Percentiles rank a stretch among this genome's conserved stretches.
These are phyloP conservation scores for rat (Rattus norvegicus) DNA, from an alignment of 2,113 vertebrate genomes.

Conservation along the genomic window DNA sequence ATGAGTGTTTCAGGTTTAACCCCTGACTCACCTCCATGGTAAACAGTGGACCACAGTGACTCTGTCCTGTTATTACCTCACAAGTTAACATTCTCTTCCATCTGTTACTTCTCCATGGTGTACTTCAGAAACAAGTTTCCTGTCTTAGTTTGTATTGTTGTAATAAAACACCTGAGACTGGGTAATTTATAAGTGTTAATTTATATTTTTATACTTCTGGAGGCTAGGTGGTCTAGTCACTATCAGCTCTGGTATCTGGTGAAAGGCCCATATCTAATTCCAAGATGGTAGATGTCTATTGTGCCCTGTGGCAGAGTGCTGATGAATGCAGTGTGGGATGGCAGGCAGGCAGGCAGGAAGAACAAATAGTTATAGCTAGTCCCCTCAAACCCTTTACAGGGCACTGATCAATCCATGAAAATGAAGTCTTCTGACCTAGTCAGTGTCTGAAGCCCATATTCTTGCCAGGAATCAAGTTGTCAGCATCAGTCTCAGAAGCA, in stretches of 20 bases:
- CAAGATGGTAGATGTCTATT: not conserved
- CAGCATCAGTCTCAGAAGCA: not conserved
- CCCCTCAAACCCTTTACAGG: not conserved
- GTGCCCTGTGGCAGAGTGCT: not conserved
- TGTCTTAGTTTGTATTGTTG: not conserved
- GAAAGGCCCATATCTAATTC: not conserved
- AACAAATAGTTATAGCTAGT: too few species aligned
- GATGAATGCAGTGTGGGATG: not conserved
- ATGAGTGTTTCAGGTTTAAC: not conserved
- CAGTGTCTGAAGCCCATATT: not conserved
- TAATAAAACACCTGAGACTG: not conserved
- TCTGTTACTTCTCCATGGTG: not conserved
- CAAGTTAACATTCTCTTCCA: rapidly evolving
- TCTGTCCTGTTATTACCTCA: rapidly evolving
- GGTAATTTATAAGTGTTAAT: not conserved
- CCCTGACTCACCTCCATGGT: not conserved
- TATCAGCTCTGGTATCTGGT: not conserved
- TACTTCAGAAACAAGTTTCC: constrained; percentile 22
- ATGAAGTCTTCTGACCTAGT: not conserved
- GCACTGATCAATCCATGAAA: not conserved
- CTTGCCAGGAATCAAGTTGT: not conserved
- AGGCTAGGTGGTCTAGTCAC: not conserved
- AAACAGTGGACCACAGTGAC: not conserved
- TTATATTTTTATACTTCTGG: not conserved
- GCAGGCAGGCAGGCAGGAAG: not conserved